Percentiles rank a stretch among this genome's conserved stretches.
phyloP scores from a whole-genome alignment of 2,113 vertebrate species.

The Brachyistius frenatus region DNA sequence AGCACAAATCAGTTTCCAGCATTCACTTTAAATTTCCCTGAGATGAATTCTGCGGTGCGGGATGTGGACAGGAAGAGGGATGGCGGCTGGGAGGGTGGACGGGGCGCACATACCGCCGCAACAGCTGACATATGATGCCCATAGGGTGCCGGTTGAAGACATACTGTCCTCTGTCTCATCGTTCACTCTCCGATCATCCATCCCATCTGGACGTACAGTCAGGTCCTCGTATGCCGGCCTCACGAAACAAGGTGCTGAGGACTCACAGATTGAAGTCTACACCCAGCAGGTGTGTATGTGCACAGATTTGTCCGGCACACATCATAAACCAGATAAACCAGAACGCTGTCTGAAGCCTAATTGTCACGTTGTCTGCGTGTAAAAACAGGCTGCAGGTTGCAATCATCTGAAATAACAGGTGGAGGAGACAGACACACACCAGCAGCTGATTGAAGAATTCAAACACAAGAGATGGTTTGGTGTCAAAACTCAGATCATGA shows the following conservation, averaged over 20 bases:
- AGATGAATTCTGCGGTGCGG: background rate
- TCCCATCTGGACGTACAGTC: background rate
- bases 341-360: conserved; percentile 37
- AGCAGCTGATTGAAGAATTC: background rate
- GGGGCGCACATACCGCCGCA: conserved; percentile 23
- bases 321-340: conserved; percentile 23
- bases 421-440: conserved; percentile 17
- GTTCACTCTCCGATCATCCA: conserved; percentile 7
- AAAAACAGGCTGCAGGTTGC: conserved; percentile 33
- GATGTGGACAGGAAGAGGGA: background rate
- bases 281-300: background rate
- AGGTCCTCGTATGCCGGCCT: background rate
- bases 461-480: too few species aligned
- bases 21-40: background rate
- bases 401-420: conserved; percentile 49
- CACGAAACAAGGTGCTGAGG: background rate
- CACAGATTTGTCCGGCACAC: background rate
- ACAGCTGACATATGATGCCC: conserved; percentile 49
- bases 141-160: conserved; percentile 27
- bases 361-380: conserved; percentile 13
- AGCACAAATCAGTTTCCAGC: background rate
- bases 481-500: too few species aligned
- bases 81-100: background rate
- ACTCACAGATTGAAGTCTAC: too few species aligned
- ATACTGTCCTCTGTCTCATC: conserved; percentile 20